Conservation (phyloP, 2,113 vertebrate genomes). For the Lepus europaeus region DNA sequence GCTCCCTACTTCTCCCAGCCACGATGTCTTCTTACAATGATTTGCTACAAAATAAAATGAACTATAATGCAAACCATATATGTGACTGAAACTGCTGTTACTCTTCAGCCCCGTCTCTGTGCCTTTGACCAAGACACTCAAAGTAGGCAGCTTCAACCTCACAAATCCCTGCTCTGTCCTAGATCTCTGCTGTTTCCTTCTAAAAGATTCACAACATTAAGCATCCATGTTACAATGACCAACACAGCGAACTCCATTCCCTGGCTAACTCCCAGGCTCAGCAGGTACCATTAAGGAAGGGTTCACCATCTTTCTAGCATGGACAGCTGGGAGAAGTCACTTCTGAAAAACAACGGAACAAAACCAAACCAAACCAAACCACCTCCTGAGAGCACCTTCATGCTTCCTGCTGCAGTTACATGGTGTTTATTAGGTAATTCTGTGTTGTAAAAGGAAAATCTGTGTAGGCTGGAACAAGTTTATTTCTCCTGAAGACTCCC, state of each 20-base stretch:
- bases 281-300: slow-evolving; percentile 11
- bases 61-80: slow-evolving; percentile 54
- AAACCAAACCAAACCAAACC: neutral
- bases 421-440: neutral
- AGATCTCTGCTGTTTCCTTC: neutral
- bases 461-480: neutral
- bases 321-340: neutral
- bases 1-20: neutral
- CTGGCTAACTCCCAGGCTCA: neutral
- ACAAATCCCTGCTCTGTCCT: neutral
- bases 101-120: neutral
- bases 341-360: neutral
- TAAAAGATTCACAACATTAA: neutral
- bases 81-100: neutral
- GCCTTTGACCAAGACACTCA: neutral
- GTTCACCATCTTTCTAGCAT: neutral
- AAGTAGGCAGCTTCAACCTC: neutral
- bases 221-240: neutral
- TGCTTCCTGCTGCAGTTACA: neutral
- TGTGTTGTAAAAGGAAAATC: neutral
- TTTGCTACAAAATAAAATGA: slow-evolving; percentile 70
- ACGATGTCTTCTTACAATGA: neutral
- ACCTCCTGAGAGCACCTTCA: neutral
- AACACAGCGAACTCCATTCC: neutral
- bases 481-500: neutral